Conservation (phyloP, 2,888 invertebrate genomes). For the Argyresthia goedartella region DNA sequence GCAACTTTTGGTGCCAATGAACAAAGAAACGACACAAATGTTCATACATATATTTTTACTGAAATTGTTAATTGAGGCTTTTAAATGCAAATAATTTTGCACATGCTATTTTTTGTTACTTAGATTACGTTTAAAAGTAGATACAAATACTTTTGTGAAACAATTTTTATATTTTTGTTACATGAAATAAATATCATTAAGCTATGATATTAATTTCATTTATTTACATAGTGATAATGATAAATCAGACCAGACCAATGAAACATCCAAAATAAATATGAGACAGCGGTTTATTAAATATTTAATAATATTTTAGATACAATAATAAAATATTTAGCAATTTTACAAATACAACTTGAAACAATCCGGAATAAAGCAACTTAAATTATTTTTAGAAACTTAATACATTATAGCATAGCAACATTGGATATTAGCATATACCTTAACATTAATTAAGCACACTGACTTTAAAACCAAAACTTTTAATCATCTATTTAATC, state of each 20-base stretch:
- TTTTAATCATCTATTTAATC: conserved; percentile 33
- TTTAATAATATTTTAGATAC: conserved; percentile 57
- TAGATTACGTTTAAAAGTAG: background rate
- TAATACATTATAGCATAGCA: conserved; percentile 50
- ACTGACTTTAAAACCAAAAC: conserved; percentile 39
- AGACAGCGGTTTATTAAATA: conserved; percentile 69
- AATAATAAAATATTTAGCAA: conserved; percentile 68
- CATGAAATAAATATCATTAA: background rate
- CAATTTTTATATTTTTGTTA: conserved; percentile 5
- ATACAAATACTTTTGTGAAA: conserved; percentile 2
- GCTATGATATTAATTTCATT: background rate
- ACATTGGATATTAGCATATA: conserved; percentile 34
- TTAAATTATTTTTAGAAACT: conserved; percentile 51
- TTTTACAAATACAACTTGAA: conserved; percentile 69
- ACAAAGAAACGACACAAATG: conserved; percentile 1
- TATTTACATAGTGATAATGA: background rate
- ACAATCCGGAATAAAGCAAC: conserved; percentile 59
- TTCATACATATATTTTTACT: conserved; percentile 8
- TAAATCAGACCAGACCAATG: conserved; percentile 14
- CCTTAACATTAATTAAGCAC: conserved; percentile 39
- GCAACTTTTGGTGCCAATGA: conserved; percentile 24
- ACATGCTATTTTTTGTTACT: background rate
- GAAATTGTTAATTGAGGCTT: conserved; percentile 7
- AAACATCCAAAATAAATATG: conserved; percentile 47
- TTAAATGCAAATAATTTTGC: background rate